Percentiles rank a stretch among this genome's conserved stretches.
Evolutionary conservation across 2,113 vertebrate species (phyloP).

Genomic region (Acrocephalus kingi): DNA sequence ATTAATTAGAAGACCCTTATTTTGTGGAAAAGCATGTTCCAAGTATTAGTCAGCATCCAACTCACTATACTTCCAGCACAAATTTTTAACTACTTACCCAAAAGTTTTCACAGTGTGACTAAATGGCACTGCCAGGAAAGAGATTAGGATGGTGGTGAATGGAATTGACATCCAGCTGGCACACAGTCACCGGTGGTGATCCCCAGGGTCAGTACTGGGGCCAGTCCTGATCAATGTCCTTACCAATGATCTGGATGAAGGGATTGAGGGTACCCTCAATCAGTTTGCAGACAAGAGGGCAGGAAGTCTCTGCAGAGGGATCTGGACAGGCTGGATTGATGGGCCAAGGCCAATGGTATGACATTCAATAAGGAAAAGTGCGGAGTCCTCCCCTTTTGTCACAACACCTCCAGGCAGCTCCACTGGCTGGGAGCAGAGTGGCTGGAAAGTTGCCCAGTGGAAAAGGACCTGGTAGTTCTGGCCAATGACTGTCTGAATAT

Average conservation of each 20-base stretch:
- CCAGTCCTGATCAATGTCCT: background rate
- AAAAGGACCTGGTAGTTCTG: background rate
- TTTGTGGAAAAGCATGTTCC: background rate
- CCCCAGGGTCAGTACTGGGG: background rate
- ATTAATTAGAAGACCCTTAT: background rate
- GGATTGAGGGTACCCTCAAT: background rate
- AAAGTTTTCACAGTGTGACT: background rate
- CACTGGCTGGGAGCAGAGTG: background rate
- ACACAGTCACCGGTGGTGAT: background rate
- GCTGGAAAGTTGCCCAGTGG: background rate
- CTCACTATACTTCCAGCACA: background rate
- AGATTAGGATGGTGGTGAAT: background rate
- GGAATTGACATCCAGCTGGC: background rate
- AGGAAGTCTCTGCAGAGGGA: background rate
- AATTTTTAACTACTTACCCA: background rate
- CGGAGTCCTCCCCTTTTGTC: background rate
- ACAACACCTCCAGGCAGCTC: background rate
- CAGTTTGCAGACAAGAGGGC: background rate
- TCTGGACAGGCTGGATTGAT: background rate
- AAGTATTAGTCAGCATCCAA: background rate
- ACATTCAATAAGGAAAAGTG: background rate
- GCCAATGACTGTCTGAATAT: background rate
- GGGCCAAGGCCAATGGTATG: background rate
- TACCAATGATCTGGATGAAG: background rate
- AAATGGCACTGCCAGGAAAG: background rate